Percentiles rank a stretch among this genome's conserved stretches.
Evolutionary conservation across 2,797 vertebrate genomes (phyloP).

Genomic region (Cichlasoma orientale): DNA sequence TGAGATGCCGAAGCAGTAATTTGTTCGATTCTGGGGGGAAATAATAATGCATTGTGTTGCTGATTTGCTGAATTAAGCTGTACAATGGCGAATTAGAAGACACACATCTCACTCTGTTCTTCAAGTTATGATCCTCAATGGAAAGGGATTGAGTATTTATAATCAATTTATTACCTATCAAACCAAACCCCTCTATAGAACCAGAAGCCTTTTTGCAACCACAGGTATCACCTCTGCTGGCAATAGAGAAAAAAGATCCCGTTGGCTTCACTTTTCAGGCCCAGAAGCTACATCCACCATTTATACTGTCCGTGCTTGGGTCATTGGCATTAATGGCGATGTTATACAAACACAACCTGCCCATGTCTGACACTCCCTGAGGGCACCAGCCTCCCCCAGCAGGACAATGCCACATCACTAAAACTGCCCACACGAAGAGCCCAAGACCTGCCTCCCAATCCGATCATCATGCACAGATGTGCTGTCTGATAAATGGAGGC

Average conservation of each 20-base stretch:
- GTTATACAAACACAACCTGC: neutral
- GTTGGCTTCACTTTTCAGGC: neutral
- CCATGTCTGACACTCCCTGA: neutral
- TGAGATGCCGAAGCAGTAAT: constrained; percentile 17
- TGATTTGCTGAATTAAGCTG: neutral
- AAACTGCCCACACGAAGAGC: neutral
- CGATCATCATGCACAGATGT: neutral
- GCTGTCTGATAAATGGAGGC: neutral
- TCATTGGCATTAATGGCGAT: neutral
- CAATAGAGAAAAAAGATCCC: neutral
- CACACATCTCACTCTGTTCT: neutral
- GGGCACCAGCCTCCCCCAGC: neutral
- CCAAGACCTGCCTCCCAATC: neutral
- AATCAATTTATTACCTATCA: no score
- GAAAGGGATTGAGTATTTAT: neutral
- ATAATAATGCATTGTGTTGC: neutral
- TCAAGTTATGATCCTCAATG: neutral
- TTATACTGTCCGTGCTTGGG: neutral
- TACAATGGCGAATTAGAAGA: neutral
- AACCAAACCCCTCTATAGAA: no score
- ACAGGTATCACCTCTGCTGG: neutral
- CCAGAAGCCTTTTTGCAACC: neutral
- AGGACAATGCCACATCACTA: neutral
- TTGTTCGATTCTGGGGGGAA: neutral
- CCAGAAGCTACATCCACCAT: neutral